Evolutionary conservation across 2,113 vertebrate species (phyloP), one percentile per base, ranked within the genome.

Genomic region (Cepphus grylle): DNA sequence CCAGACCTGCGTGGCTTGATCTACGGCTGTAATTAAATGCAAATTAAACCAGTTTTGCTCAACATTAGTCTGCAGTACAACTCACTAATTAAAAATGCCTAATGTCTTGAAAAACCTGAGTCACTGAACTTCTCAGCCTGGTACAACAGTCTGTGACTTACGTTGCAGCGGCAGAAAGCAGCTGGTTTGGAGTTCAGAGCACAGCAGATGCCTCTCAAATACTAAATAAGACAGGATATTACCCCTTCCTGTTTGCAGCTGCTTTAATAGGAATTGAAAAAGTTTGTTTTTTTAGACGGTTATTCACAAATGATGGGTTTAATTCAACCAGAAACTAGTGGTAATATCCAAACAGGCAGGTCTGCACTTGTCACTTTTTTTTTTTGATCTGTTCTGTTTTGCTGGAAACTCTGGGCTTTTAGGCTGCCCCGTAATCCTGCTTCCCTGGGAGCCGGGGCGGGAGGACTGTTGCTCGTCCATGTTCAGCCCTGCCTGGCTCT

Each of bases 1-100:
- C 92, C 92, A 96, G 90, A 96, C 95, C 90, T 92, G 95, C 52
- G 90, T 59, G 90, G 92, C 95, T 95, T 96, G 95, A 97, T 97
- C 95, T 96, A 81, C 95, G 81, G 71, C 85, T 90, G 86, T 91
- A 95, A 94, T 94, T 95, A 96, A 92, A 95, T 96, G 95, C 83
- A 96, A 96, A 96, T 96, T 71, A 93, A 96, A 96, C 95, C 82
- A 88, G 95, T 96, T 96, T 96, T 94, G 76, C 94, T 95, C 76
- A 96, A 21, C 0, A 2, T 90, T 88, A 90, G 79, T 93, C 94
- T 96, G 77, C 27, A 19, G 78, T 92, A 63, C 82, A 91, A 4
- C 69, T 94, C 47, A 9, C 45, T 96, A 90, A 94, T 95, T 94
- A 90, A 93, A 96, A 93, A 81, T 78, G 69, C 47, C 15, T 52